These are phyloP conservation scores for Antheraea pernyi DNA, from an alignment of 1,140 invertebrate genomes.

Conservation along the genomic window DNA sequence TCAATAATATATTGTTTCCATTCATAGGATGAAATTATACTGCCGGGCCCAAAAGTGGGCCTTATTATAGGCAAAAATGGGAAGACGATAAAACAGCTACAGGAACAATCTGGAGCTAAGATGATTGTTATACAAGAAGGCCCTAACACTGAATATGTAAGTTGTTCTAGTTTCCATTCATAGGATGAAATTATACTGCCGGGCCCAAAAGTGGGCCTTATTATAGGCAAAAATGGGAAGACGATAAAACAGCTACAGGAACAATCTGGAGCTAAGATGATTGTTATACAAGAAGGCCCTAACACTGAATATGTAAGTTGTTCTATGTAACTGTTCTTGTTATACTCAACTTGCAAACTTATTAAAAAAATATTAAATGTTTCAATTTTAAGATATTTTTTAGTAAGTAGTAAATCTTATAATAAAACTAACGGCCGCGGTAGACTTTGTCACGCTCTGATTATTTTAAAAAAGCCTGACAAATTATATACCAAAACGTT, in stretches of 20 bases:
- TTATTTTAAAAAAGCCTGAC: too few species aligned
- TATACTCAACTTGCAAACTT: too few species aligned
- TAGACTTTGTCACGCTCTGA: too few species aligned
- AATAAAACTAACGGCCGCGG: too few species aligned
- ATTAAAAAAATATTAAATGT: too few species aligned
- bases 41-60: slow-evolving; percentile 98
- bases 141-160: slow-evolving; percentile 91
- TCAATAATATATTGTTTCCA: slow-evolving; percentile 8
- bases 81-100: slow-evolving; percentile 98
- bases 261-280: slow-evolving; percentile 98
- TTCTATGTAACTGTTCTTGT: too few species aligned
- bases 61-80: slow-evolving; percentile 98
- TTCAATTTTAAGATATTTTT: too few species aligned
- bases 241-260: slow-evolving; percentile 99
- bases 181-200: slow-evolving; percentile 97
- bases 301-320: slow-evolving; percentile 88
- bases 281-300: slow-evolving; percentile 97
- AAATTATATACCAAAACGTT: too few species aligned
- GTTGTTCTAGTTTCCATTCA: slow-evolving; percentile 17
- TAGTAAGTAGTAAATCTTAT: too few species aligned
- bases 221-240: slow-evolving; percentile 98
- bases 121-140: slow-evolving; percentile 99
- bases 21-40: slow-evolving; percentile 92
- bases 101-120: slow-evolving; percentile 98
- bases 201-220: slow-evolving; percentile 97